Evolutionary conservation across 1,140 invertebrate genomes (phyloP).

Genomic region (Chrysopa pallens): DNA sequence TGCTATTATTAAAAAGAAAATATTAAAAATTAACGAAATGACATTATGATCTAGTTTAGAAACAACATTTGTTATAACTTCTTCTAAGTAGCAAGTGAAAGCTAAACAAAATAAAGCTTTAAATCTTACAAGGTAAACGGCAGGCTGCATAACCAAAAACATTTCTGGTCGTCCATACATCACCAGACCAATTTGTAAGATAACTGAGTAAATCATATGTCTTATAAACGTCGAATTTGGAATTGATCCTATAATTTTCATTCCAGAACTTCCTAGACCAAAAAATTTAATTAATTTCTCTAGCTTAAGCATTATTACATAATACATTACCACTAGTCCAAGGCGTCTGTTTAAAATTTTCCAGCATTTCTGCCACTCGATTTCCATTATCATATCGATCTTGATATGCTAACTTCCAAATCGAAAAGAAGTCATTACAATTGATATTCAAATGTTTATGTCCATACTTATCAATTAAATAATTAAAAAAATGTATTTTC

Average conservation of each 20-base stretch:
- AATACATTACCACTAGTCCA: neutral
- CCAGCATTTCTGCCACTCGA: neutral
- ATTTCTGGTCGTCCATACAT: neutral
- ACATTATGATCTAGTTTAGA: no score
- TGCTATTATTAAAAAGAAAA: neutral
- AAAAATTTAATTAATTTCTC: neutral
- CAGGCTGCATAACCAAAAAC: neutral
- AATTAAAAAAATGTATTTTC: neutral
- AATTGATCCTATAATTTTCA: neutral
- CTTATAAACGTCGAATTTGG: neutral
- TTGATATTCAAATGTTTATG: neutral
- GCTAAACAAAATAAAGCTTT: no score
- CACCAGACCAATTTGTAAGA: slow-evolving; percentile 1
- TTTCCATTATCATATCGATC: slow-evolving; percentile 1
- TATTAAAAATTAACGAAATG: no score
- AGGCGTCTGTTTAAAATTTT: neutral
- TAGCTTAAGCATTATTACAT: neutral
- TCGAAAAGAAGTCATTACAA: slow-evolving; percentile 1
- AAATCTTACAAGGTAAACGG: neutral
- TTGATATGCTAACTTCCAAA: slow-evolving; percentile 1
- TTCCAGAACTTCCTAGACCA: neutral
- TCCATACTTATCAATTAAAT: neutral
- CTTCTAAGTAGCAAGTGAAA: no score
- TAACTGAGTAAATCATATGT: neutral
- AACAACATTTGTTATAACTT: no score